These are phyloP conservation scores for Glaucomys volans DNA, from an alignment of 2,113 vertebrate genomes.

Conservation along the genomic window DNA sequence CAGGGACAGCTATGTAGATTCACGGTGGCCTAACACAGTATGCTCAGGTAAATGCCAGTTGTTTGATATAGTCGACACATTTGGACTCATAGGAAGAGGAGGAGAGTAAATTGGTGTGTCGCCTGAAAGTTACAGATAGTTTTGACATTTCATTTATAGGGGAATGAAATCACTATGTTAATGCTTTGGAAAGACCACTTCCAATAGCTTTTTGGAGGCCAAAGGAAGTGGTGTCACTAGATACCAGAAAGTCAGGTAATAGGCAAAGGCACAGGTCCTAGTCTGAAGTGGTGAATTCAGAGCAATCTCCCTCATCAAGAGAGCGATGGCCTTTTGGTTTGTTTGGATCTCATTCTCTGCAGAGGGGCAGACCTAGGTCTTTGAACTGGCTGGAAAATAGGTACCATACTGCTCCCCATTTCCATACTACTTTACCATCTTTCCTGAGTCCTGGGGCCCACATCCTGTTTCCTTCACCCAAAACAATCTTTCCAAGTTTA, in stretches of 20 bases:
- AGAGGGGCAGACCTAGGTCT: neutral
- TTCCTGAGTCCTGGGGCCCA: neutral
- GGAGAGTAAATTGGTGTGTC: neutral
- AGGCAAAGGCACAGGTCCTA: neutral
- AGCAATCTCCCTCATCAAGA: neutral
- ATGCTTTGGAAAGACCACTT: slow-evolving; percentile 42
- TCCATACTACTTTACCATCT: neutral
- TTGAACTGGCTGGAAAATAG: neutral
- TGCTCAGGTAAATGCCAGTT: neutral
- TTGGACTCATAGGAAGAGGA: neutral
- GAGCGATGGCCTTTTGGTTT: neutral
- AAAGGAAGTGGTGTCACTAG: neutral
- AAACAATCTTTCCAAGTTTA: neutral
- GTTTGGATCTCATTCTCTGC: neutral
- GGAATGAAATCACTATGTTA: slow-evolving; percentile 20
- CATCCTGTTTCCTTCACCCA: neutral
- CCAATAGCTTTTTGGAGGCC: neutral
- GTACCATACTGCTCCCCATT: neutral
- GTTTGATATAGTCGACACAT: neutral
- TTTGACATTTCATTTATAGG: neutral
- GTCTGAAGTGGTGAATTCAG: neutral
- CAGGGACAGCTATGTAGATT: neutral
- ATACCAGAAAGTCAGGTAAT: neutral
- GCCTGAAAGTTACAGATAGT: neutral
- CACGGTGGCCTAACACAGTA: neutral